Evolutionary conservation across 2,113 vertebrate species (phyloP).

Genomic region (Mastomys natalensis): DNA sequence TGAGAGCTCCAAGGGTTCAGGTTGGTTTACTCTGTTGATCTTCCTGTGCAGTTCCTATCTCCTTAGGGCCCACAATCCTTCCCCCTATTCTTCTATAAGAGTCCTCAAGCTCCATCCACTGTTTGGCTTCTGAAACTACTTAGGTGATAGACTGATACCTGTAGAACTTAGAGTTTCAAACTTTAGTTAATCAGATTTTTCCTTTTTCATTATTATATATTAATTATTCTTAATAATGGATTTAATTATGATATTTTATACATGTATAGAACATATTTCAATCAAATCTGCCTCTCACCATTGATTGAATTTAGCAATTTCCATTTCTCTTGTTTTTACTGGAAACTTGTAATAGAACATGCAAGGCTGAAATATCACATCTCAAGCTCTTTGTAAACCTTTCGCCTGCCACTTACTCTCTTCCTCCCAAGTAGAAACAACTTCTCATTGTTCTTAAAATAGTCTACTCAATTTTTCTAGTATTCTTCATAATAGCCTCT

Average conservation of each 20-base stretch:
- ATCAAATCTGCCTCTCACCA: neutral
- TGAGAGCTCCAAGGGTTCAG: too few relatives aligned
- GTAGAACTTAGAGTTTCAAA: neutral
- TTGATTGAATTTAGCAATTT: neutral
- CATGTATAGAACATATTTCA: neutral
- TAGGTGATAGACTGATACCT: too few relatives aligned
- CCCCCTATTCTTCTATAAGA: too few relatives aligned
- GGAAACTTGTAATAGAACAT: neutral
- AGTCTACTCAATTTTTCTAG: neutral
- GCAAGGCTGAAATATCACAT: neutral
- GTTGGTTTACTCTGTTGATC: too few relatives aligned
- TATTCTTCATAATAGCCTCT: neutral
- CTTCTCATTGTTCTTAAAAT: neutral
- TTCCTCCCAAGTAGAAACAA: neutral
- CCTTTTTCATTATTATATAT: neutral
- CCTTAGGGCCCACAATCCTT: too few relatives aligned
- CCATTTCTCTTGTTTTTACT: neutral
- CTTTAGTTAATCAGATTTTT: neutral
- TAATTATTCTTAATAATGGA: neutral
- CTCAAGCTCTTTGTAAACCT: neutral
- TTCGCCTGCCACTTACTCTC: neutral
- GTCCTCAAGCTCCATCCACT: too few relatives aligned
- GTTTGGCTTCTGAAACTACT: neutral
- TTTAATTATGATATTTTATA: neutral
- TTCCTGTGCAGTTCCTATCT: too few relatives aligned